phyloP scores from a whole-genome alignment of 2,113 vertebrate species.

The Calypte anna region DNA sequence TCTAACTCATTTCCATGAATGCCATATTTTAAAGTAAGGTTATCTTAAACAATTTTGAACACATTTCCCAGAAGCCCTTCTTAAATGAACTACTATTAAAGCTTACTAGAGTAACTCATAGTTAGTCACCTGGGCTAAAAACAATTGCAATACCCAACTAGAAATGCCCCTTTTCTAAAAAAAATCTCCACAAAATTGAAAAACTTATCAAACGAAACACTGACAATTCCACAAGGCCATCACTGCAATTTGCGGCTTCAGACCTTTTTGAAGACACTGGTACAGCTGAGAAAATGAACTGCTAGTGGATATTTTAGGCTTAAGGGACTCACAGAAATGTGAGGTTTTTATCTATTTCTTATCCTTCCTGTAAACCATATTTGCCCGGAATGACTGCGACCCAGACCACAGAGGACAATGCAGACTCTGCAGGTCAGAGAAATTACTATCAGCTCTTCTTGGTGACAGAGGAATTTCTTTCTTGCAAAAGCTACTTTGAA shows the following conservation, averaged over 20 bases:
- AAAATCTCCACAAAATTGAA: not conserved
- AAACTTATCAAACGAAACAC: not conserved
- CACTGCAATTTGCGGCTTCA: not conserved
- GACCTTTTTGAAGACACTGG: not conserved
- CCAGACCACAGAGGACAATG: not conserved
- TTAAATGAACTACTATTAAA: not conserved
- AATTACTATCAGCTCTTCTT: not conserved
- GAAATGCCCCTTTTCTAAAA: not conserved
- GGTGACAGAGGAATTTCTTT: not conserved
- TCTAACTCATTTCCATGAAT: not conserved
- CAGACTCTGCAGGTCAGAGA: not conserved
- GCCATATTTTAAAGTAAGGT: not conserved
- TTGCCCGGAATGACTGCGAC: not conserved
- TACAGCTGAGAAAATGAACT: not conserved
- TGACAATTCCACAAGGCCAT: not conserved
- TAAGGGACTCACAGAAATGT: not conserved
- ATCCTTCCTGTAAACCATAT: not conserved
- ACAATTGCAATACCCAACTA: not conserved
- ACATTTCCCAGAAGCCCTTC: not conserved
- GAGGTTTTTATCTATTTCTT: not conserved
- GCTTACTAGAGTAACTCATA: not conserved
- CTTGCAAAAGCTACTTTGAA: not conserved
- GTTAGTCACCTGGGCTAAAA: not conserved
- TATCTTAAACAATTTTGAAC: not conserved
- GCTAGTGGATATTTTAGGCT: not conserved